These are phyloP conservation scores for Campoletis raptor DNA, from an alignment of 2,888 invertebrate species.

Conservation along the genomic window DNA sequence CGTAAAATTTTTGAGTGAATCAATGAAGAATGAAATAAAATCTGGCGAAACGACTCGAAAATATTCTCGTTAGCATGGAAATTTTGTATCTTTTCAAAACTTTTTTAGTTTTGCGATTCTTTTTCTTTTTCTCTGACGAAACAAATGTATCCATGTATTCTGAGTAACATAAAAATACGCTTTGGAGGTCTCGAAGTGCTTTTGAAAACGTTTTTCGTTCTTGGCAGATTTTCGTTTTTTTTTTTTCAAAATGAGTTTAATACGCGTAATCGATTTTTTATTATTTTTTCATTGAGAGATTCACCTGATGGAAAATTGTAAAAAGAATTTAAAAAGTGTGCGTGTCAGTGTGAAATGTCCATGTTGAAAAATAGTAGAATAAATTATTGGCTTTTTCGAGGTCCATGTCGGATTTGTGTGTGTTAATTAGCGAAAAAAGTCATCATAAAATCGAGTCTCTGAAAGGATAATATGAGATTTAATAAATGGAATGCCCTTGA, in stretches of 20 bases:
- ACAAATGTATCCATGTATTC: not conserved
- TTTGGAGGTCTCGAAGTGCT: not conserved
- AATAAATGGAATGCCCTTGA: conserved; percentile 45
- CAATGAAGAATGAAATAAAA: not conserved
- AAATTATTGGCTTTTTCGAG: not conserved
- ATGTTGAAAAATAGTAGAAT: not conserved
- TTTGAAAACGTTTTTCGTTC: not conserved
- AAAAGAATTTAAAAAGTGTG: not conserved
- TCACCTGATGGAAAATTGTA: not conserved
- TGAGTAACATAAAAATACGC: not conserved
- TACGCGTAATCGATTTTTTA: not conserved
- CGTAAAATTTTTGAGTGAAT: not conserved
- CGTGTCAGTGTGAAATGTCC: not conserved
- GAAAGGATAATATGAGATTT: conserved; percentile 29
- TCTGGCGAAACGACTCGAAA: not conserved
- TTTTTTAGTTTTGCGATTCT: not conserved
- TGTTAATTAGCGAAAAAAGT: not conserved
- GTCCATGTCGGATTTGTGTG: conserved; percentile 19
- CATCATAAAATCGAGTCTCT: conserved; percentile 22
- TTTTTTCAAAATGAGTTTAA: not conserved
- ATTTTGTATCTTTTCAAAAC: not conserved
- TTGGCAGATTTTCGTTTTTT: not conserved
- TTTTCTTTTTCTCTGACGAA: not conserved
- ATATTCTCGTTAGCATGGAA: not conserved
- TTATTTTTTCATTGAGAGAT: not conserved